Conservation (phyloP, 2,113 vertebrate genomes). For the Campylomormyrus numenius region DNA sequence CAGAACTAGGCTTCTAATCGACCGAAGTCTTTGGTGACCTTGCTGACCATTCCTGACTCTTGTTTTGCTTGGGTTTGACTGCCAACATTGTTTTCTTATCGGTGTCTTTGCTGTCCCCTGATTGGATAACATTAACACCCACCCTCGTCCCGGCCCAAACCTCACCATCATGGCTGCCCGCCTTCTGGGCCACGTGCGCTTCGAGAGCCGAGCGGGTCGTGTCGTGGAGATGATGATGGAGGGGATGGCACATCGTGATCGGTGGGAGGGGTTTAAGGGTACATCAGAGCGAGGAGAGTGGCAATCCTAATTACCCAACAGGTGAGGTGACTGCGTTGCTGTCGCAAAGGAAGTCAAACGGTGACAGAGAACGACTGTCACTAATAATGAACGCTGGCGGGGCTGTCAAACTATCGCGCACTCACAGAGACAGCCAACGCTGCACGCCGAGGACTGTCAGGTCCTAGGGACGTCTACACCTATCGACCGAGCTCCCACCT, state of each 20-base stretch:
- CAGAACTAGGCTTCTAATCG: background rate
- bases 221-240: constrained; percentile 99
- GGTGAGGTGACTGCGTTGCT: constrained; percentile 99
- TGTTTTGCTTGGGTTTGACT: background rate
- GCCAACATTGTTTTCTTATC: background rate
- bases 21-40: background rate
- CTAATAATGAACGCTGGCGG: constrained; percentile 99
- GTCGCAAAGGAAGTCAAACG: constrained; percentile 99
- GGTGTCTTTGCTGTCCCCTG: background rate
- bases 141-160: background rate
- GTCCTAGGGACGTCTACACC: background rate
- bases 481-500: background rate
- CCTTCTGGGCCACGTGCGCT: constrained; percentile 32
- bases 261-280: constrained; percentile 86
- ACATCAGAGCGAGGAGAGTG: constrained; percentile 91
- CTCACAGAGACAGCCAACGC: background rate
- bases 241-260: constrained; percentile 60
- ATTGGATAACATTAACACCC: background rate
- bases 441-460: background rate
- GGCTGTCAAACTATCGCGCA: constrained; percentile 76
- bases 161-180: constrained; percentile 77
- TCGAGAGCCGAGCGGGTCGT: constrained; percentile 82
- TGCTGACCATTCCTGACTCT: background rate
- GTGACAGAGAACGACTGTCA: constrained; percentile 72
- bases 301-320: constrained; percentile 99